phyloP scores from a whole-genome alignment of 2,888 invertebrate species.

The Pollenia angustigena region DNA sequence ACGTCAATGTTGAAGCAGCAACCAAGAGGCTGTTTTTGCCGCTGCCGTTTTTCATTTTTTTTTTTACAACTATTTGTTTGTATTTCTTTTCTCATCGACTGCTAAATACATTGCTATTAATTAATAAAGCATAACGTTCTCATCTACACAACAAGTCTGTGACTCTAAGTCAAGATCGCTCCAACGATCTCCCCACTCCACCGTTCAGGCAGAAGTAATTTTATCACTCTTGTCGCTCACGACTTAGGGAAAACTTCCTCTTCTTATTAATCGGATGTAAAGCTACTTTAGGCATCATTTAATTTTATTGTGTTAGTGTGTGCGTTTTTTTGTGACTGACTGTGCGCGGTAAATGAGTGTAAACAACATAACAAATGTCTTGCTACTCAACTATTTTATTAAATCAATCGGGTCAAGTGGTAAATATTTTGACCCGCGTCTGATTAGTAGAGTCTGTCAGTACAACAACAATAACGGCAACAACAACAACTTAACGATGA shows the following conservation, averaged over 20 bases:
- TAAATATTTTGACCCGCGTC: constrained; percentile 85
- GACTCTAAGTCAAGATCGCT: constrained; percentile 35
- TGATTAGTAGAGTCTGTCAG: constrained; percentile 80
- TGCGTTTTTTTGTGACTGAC: constrained; percentile 15
- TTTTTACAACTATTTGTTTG: constrained; percentile 57
- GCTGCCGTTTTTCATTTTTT: constrained; percentile 60
- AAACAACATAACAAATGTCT: constrained; percentile 78
- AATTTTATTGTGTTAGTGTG: constrained; percentile 4
- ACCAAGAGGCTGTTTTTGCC: constrained; percentile 26
- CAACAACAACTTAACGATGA: constrained; percentile 53
- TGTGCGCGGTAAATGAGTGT: constrained; percentile 60
- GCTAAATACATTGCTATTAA: constrained; percentile 65
- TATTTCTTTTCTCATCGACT: constrained; percentile 52
- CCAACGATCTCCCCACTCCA: not conserved
- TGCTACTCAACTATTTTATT: constrained; percentile 84
- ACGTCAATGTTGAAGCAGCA: constrained; percentile 33
- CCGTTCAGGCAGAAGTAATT: not conserved
- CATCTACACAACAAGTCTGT: constrained; percentile 62
- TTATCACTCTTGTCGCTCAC: not conserved
- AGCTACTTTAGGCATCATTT: constrained; percentile 4
- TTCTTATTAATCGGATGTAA: constrained; percentile 47
- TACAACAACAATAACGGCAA: constrained; percentile 42
- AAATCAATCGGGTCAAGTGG: constrained; percentile 85
- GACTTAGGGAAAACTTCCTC: constrained; percentile 27
- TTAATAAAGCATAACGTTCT: constrained; percentile 64